Conservation (phyloP, 2,797 vertebrate species). For the Oophaga sylvatica region DNA sequence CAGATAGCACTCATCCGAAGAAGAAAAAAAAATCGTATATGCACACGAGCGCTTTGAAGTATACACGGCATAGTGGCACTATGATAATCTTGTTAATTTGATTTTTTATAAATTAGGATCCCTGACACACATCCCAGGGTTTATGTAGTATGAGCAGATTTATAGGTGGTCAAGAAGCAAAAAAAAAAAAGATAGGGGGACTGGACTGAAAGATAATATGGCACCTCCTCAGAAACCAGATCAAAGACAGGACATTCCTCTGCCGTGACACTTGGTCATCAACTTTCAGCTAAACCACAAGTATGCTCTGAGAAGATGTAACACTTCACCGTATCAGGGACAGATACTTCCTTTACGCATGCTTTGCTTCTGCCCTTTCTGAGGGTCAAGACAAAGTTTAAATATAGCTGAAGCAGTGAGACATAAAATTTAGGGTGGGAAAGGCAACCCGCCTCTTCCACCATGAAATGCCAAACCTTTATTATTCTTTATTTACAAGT, state of each 20-base stretch:
- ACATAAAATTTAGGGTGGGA: slow-evolving; percentile 3
- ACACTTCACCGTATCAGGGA: background rate
- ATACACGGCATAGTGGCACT: background rate
- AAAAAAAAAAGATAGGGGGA: background rate
- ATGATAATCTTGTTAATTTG: background rate
- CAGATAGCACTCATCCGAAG: too few species aligned
- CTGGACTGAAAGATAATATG: background rate
- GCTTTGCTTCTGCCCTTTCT: background rate
- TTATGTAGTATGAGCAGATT: slow-evolving; percentile 12
- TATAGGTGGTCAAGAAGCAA: background rate
- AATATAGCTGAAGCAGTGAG: background rate
- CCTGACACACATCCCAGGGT: background rate
- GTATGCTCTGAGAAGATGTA: slow-evolving; percentile 11
- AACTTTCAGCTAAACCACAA: slow-evolving; percentile 27
- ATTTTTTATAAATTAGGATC: background rate
- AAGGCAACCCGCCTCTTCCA: background rate
- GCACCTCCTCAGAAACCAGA: background rate
- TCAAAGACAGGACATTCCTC: slow-evolving; percentile 10
- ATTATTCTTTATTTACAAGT: too few species aligned
- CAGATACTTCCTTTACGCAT: slow-evolving; percentile 2
- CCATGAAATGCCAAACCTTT: background rate
- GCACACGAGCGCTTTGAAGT: background rate
- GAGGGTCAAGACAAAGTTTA: background rate
- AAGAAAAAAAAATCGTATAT: too few species aligned
- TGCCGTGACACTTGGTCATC: background rate